Base-by-base conservation (phyloP, 1,140 invertebrate genomes). In the Hyles vespertilio region DNA sequence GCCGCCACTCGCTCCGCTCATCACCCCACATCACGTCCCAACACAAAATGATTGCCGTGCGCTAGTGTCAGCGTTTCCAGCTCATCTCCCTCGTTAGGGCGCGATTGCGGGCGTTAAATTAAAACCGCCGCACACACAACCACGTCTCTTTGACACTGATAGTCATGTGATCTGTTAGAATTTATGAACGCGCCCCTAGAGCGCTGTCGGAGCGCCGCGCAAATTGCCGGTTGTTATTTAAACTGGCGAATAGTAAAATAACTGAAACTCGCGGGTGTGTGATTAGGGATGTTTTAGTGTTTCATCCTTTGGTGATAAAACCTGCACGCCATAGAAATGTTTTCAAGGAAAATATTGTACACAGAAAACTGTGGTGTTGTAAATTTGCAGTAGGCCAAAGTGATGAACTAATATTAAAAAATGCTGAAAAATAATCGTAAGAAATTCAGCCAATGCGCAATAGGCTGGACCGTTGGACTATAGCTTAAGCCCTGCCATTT, bases 51-150 rank as follows among this genome's bases (percentile, higher is more conserved):
- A 84, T 82, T 82, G 77, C 70, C 69, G 77, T 67, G 57, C 75
- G 78, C 84, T 75, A 80, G 68, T 87, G 84, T 87, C 84, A 87
- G 82, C 82, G 69, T 71, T 87, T 83, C 76, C 68, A 73, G 71
- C 69, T 79, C 75, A 78, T 77, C 79, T 79, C 57, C 51, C 81
- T 81, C 81, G 81, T 84, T 84, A 87, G 77, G 70, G 74, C 67
- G 74, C 79, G 74, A 80, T 77, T 72, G 74, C 62, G 71, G 72
- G 73, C 64, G 71, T 74, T 65, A 74, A 82, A 84, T 86, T 84
- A 81, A 82, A 81, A 78, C 70, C 74, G 59, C 62, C 64, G 55
- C 65, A 67, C 64, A 72, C 72, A 69, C 65, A 59, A 22, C 44
- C 36, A 46, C 46, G 53, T 51, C 60, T 52, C 51, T 57, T 53